A percentile compares a stretch with the other conserved stretches of the same genome.
phyloP scores from a whole-genome alignment of 2,888 invertebrate species.

The Mayetiola destructor region DNA sequence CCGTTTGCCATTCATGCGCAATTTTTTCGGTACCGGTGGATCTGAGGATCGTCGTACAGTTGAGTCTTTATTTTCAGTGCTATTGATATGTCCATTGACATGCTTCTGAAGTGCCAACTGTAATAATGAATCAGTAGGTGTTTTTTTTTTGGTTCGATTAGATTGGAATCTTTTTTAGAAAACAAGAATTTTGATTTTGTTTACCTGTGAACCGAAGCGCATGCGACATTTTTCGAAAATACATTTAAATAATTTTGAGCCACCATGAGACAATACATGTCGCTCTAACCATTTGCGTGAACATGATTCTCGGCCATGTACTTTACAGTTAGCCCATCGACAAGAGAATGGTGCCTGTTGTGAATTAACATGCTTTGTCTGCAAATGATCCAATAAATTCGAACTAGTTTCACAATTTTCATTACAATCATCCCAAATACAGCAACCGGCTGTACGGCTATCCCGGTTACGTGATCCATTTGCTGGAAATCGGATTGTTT shows the following conservation, averaged over 20 bases:
- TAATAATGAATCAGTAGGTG: too few relatives aligned
- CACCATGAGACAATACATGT: slow-evolving; percentile 80
- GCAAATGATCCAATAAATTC: slow-evolving; percentile 74
- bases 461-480: slow-evolving; percentile 33
- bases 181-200: neutral
- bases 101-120: slow-evolving; percentile 67
- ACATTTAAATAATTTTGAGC: slow-evolving; percentile 88
- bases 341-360: slow-evolving; percentile 81
- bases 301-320: slow-evolving; percentile 81
- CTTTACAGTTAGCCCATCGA: slow-evolving; percentile 88
- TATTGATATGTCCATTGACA: slow-evolving; percentile 79
- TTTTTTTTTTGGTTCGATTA: neutral
- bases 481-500: slow-evolving; percentile 67
- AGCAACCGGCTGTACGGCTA: slow-evolving; percentile 41
- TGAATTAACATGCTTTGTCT: slow-evolving; percentile 71
- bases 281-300: slow-evolving; percentile 87
- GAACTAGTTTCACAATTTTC: slow-evolving; percentile 63
- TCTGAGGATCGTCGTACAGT: slow-evolving; percentile 55
- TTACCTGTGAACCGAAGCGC: slow-evolving; percentile 73
- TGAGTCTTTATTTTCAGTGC: slow-evolving; percentile 38
- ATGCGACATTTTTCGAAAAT: slow-evolving; percentile 88
- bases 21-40: slow-evolving; percentile 59
- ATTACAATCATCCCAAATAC: slow-evolving; percentile 73
- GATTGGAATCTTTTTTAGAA: neutral
- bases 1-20: slow-evolving; percentile 77